Percentiles rank a stretch among this genome's conserved stretches.
phyloP scores from a whole-genome alignment of 1,140 invertebrate species.

The Macrostomum lignano region DNA sequence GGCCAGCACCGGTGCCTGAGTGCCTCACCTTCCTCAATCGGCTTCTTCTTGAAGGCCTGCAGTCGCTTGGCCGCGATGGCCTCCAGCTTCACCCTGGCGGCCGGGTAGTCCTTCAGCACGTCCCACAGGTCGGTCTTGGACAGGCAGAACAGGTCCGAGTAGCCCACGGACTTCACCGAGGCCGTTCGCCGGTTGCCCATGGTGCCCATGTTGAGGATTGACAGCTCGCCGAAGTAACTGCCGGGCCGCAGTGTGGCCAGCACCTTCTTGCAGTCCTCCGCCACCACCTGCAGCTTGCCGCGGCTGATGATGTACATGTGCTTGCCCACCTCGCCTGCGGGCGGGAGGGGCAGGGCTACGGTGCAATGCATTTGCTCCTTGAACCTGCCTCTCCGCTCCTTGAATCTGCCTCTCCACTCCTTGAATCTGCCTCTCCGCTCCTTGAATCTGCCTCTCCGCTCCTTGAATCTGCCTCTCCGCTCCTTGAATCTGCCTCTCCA shows the following conservation, averaged over 20 bases:
- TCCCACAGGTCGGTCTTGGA: slow-evolving; percentile 64
- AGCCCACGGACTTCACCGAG: slow-evolving; percentile 56
- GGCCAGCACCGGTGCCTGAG: too few species aligned
- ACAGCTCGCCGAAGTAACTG: slow-evolving; percentile 56
- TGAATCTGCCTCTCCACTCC: too few species aligned
- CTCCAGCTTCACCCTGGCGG: slow-evolving; percentile 46
- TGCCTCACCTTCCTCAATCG: too few species aligned
- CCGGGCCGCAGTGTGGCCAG: slow-evolving; percentile 59
- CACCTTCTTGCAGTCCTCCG: slow-evolving; percentile 50
- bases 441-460: too few species aligned
- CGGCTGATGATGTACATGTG: slow-evolving; percentile 85
- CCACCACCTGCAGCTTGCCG: slow-evolving; percentile 52
- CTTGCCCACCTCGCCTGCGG: slow-evolving; percentile 32
- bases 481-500: too few species aligned
- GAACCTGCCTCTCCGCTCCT: too few species aligned
- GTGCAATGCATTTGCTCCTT: too few species aligned
- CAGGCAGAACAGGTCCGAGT: slow-evolving; percentile 67
- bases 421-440: too few species aligned
- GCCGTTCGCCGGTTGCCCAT: slow-evolving; percentile 65
- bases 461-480: too few species aligned
- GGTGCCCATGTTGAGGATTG: slow-evolving; percentile 70
- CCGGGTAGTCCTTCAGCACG: slow-evolving; percentile 62
- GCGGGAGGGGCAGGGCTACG: too few species aligned
- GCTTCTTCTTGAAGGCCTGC: background rate
- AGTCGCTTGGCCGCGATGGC: background rate